These are phyloP conservation scores for Drosophila sturtevanti DNA, from an alignment of 1,140 invertebrate genomes.

Conservation along the genomic window DNA sequence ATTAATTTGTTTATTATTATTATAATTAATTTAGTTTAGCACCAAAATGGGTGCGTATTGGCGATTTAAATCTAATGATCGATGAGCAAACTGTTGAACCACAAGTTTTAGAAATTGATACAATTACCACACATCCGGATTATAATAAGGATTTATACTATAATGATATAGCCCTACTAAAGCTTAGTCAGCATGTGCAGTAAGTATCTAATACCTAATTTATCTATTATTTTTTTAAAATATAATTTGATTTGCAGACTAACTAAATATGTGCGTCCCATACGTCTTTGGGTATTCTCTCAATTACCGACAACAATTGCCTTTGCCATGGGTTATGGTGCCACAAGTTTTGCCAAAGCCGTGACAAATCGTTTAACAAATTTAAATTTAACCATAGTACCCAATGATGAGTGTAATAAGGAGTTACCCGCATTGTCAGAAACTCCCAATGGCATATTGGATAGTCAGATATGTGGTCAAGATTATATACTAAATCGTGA, in stretches of 20 bases:
- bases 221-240: neutral
- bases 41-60: slow-evolving; percentile 69
- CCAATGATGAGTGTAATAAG: slow-evolving; percentile 66
- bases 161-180: slow-evolving; percentile 69
- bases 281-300: slow-evolving; percentile 55
- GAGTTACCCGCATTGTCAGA: slow-evolving; percentile 58
- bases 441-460: slow-evolving; percentile 58
- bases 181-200: slow-evolving; percentile 50
- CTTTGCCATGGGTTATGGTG: slow-evolving; percentile 77
- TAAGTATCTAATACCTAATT: slow-evolving; percentile 41
- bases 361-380: slow-evolving; percentile 73
- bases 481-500: slow-evolving; percentile 67
- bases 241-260: slow-evolving; percentile 38
- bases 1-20: no score
- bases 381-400: slow-evolving; percentile 68
- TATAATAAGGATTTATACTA: slow-evolving; percentile 61
- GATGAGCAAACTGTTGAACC: slow-evolving; percentile 44
- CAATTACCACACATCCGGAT: slow-evolving; percentile 54
- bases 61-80: slow-evolving; percentile 61
- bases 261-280: slow-evolving; percentile 68
- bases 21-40: slow-evolving; percentile 35
- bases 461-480: slow-evolving; percentile 71
- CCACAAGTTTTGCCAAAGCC: slow-evolving; percentile 61
- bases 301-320: slow-evolving; percentile 66
- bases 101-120: slow-evolving; percentile 49